Conservation (phyloP, 2,797 vertebrate genomes). For the Gorsachius magnificus region DNA sequence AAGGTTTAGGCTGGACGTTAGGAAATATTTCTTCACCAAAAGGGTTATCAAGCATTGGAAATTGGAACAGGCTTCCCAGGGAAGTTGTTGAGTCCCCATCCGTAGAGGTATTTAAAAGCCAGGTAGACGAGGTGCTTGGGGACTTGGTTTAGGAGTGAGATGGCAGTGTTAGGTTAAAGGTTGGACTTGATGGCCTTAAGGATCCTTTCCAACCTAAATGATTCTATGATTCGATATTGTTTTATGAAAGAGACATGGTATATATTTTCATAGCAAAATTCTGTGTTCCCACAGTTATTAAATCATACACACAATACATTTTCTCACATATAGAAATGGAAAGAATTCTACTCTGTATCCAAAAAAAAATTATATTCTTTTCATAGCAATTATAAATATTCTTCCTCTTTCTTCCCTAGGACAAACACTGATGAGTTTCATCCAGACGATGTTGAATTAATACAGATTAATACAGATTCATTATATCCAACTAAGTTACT, state of each 20-base stretch:
- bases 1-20: not conserved
- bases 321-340: not conserved
- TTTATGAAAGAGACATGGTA: not conserved
- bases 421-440: not conserved
- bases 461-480: not conserved
- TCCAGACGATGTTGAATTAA: not conserved
- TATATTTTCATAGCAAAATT: not conserved
- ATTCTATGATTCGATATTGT: not conserved
- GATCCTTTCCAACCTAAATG: not conserved
- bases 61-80: too few relatives aligned
- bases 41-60: not conserved
- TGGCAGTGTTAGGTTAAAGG: not conserved
- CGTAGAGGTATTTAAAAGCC: not conserved
- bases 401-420: not conserved
- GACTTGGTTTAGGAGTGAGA: not conserved
- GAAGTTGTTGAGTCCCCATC: not conserved
- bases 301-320: not conserved
- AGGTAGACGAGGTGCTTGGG: not conserved
- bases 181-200: not conserved
- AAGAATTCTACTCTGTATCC: not conserved
- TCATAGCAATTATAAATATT: not conserved
- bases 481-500: not conserved
- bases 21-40: not conserved
- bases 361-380: not conserved
- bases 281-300: not conserved